These are phyloP conservation scores for Ecliptopera silaceata DNA, from an alignment of 2,888 invertebrate species.

Conservation along the genomic window DNA sequence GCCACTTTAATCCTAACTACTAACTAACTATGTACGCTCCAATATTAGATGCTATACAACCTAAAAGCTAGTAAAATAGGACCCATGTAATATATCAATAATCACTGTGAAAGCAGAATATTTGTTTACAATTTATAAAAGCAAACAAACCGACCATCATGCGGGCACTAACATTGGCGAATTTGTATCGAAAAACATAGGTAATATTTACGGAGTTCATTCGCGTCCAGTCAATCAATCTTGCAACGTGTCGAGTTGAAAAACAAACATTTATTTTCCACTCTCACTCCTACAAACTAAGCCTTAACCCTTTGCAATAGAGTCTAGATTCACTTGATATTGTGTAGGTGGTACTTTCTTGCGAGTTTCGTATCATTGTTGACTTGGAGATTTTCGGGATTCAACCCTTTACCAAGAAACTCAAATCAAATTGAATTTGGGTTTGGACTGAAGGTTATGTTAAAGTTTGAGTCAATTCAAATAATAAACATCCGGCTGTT, in stretches of 20 bases:
- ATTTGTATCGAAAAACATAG: conserved; percentile 29
- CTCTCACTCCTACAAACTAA: conserved; percentile 9
- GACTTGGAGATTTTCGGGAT: conserved; percentile 29
- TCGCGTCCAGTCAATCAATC: conserved; percentile 58
- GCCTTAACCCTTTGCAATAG: conserved; percentile 29
- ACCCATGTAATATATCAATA: background rate
- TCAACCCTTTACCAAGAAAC: conserved; percentile 27
- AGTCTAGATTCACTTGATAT: conserved; percentile 10
- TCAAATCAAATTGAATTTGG: conserved; percentile 21
- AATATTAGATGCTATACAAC: no score
- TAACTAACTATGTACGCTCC: no score
- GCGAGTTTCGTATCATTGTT: conserved; percentile 32
- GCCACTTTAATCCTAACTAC: no score
- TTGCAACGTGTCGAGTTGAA: conserved; percentile 46
- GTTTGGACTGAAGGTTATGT: background rate
- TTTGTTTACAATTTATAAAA: conserved; percentile 17
- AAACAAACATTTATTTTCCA: conserved; percentile 45
- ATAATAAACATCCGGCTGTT: no score
- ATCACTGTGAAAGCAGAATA: conserved; percentile 1
- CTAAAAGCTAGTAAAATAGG: no score
- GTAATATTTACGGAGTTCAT: conserved; percentile 57
- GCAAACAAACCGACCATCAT: conserved; percentile 13
- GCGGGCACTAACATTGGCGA: conserved; percentile 22
- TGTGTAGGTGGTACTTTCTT: conserved; percentile 13
- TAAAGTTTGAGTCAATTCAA: background rate